phyloP scores from a whole-genome alignment of 2,797 vertebrate species.

The Synaphobranchus kaupii region DNA sequence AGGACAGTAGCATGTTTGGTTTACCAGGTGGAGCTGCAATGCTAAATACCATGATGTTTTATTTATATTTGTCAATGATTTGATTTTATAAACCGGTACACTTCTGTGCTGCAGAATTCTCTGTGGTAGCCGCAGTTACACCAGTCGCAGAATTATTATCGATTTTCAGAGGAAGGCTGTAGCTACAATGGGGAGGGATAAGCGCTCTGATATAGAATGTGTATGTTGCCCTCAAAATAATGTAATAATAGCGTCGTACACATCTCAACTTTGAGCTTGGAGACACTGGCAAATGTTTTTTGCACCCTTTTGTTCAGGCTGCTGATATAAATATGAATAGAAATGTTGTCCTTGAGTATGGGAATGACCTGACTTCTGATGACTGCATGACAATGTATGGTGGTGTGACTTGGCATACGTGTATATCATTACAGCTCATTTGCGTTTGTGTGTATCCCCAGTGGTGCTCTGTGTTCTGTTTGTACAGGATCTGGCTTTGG shows the following conservation, averaged over 20 bases:
- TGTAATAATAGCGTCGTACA: neutral
- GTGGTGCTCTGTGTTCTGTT: neutral
- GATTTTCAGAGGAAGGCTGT: neutral
- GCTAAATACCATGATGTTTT: neutral
- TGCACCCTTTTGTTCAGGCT: neutral
- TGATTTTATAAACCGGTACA: neutral
- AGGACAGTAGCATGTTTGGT: neutral
- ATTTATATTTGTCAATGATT: conserved; percentile 17
- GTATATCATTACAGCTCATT: neutral
- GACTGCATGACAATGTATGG: neutral
- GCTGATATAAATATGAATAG: neutral
- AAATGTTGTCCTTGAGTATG: neutral
- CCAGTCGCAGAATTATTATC: neutral
- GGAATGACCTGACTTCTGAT: neutral
- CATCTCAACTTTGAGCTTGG: neutral
- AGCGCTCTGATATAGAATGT: neutral
- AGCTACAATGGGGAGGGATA: neutral
- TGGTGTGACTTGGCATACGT: neutral
- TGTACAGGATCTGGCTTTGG: neutral
- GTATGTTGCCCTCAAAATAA: neutral
- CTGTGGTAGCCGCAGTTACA: neutral
- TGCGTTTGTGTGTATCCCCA: neutral
- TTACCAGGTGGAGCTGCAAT: conserved; percentile 2
- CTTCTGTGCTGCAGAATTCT: neutral
- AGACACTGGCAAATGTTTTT: neutral